Evolutionary conservation across 2,888 invertebrate genomes (phyloP).

Genomic region (Phymatocera aterrima): DNA sequence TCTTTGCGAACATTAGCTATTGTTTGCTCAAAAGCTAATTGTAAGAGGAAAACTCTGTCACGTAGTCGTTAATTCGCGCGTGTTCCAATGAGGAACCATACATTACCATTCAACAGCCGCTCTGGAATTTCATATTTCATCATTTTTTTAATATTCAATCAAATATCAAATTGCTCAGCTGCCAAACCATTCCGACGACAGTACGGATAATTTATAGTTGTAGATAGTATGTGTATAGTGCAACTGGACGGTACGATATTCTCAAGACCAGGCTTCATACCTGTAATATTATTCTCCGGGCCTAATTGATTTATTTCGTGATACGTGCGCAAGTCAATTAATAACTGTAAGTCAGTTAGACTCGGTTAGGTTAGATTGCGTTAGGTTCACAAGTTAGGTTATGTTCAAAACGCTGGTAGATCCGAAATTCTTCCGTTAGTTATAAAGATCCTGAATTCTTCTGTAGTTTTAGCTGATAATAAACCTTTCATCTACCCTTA

Average conservation of each 20-base stretch:
- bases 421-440: too few relatives aligned
- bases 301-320: neutral
- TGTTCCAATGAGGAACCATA: neutral
- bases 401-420: neutral
- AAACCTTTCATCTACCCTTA: too few relatives aligned
- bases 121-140: neutral
- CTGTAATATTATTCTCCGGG: neutral
- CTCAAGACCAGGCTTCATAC: neutral
- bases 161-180: neutral
- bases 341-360: neutral
- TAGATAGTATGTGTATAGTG: too few relatives aligned
- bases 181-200: neutral
- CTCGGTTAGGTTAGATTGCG: neutral
- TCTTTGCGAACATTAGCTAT: neutral
- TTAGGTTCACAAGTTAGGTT: neutral
- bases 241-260: neutral
- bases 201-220: neutral
- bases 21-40: neutral
- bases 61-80: neutral
- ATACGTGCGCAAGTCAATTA: slow-evolving; percentile 20
- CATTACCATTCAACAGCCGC: neutral
- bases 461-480: too few relatives aligned
- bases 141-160: neutral
- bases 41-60: neutral
- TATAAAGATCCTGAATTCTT: neutral